Percentiles rank a stretch among this genome's conserved stretches.
Evolutionary conservation across 2,888 invertebrate species (phyloP).

Genomic region (Amblyteles armatorius): DNA sequence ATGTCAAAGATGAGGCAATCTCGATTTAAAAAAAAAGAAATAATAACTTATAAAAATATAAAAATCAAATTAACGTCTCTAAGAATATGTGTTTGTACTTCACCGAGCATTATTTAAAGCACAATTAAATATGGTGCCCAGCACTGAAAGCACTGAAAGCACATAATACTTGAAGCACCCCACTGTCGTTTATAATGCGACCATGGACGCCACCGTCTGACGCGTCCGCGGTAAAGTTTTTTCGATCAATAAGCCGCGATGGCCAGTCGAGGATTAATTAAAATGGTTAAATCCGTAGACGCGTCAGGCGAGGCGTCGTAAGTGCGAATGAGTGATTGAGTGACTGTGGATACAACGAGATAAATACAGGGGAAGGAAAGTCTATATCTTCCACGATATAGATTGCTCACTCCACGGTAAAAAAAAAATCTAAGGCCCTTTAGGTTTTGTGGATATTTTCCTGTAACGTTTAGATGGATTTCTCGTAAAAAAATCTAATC

Average conservation of each 20-base stretch:
- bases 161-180: conserved; percentile 77
- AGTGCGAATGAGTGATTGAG: conserved; percentile 75
- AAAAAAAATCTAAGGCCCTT: conserved; percentile 31
- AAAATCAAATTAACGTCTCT: conserved; percentile 20
- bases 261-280: not conserved
- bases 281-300: conserved; percentile 14
- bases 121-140: conserved; percentile 77
- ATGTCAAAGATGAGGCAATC: conserved; percentile 16
- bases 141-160: conserved; percentile 80
- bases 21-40: not conserved
- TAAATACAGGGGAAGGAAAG: conserved; percentile 36
- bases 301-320: conserved; percentile 52
- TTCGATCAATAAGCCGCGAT: not conserved
- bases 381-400: conserved; percentile 5
- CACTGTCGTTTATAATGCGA: conserved; percentile 77
- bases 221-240: conserved; percentile 47
- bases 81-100: conserved; percentile 57
- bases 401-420: conserved; percentile 35
- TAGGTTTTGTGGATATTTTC: conserved; percentile 16
- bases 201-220: conserved; percentile 55
- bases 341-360: conserved; percentile 75
- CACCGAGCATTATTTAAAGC: conserved; percentile 72
- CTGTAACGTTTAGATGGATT: conserved; percentile 17
- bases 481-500: conserved; percentile 32
- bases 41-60: not conserved